A percentile compares a stretch with the other conserved stretches of the same genome.
Evolutionary conservation across 2,797 vertebrate genomes (phyloP).

Genomic region (Sebastes baramenuke): DNA sequence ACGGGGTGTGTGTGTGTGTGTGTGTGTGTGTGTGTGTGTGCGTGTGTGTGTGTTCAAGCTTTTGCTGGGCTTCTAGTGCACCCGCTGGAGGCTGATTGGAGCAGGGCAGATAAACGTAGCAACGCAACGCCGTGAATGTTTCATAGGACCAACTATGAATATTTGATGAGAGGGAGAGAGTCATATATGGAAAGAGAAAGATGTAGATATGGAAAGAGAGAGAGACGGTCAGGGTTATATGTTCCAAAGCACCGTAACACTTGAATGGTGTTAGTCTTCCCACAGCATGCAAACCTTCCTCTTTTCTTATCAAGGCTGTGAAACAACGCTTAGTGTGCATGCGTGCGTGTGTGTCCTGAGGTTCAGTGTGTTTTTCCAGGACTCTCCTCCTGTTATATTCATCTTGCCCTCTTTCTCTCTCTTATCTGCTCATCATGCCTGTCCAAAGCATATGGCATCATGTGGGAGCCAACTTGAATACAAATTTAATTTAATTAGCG

Average conservation of each 20-base stretch:
- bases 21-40: constrained; percentile 7
- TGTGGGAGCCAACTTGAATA: constrained; percentile 46
- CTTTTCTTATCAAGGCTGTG: constrained; percentile 16
- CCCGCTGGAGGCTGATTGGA: constrained; percentile 77
- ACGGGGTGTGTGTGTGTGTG: not conserved
- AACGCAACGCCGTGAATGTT: constrained; percentile 77
- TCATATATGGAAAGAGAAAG: constrained; percentile 51
- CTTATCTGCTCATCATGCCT: constrained; percentile 23
- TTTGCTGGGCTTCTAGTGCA: constrained; percentile 64
- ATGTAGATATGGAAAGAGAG: constrained; percentile 40
- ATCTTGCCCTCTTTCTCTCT: constrained; percentile 47
- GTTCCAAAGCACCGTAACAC: constrained; percentile 1
- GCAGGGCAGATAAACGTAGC: constrained; percentile 76
- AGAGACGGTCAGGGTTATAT: constrained; percentile 1
- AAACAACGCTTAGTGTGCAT: not conserved
- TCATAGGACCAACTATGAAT: constrained; percentile 84
- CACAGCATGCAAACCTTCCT: constrained; percentile 20
- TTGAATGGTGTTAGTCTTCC: not conserved
- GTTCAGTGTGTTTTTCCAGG: constrained; percentile 8
- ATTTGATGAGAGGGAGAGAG: constrained; percentile 72
- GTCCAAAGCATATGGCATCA: constrained; percentile 56
- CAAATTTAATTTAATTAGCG: constrained; percentile 45
- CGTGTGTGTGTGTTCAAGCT: constrained; percentile 35
- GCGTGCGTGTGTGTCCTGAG: constrained; percentile 2
- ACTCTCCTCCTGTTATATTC: constrained; percentile 24